Evolutionary conservation across 2,797 vertebrate species (phyloP).

Genomic region (Sylvilagus floridanus): DNA sequence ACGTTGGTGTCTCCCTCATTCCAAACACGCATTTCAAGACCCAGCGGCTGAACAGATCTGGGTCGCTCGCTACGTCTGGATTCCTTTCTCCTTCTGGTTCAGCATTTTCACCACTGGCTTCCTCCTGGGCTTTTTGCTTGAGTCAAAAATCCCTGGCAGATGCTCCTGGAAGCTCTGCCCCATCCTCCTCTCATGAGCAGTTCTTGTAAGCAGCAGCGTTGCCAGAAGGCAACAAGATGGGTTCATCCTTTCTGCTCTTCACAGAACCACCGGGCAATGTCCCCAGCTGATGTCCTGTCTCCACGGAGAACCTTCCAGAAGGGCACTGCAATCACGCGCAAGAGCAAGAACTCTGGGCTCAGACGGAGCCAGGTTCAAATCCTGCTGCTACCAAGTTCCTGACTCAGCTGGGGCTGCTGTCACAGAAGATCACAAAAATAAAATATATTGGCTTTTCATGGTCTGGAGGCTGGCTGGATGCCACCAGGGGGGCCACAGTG

Average conservation of each 20-base stretch:
- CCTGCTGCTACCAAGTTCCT: neutral
- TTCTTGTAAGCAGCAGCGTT: neutral
- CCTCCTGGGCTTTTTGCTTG: neutral
- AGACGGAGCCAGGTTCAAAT: neutral
- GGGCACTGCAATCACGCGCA: neutral
- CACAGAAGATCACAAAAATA: neutral
- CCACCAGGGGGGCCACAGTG: neutral
- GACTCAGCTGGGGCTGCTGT: neutral
- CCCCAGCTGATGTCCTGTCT: fast-evolving
- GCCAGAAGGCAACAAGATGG: neutral
- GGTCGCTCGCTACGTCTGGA: neutral
- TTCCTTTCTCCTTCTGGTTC: neutral
- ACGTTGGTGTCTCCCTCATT: neutral
- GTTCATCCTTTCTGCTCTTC: neutral
- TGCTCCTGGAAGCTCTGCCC: neutral
- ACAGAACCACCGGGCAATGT: fast-evolving
- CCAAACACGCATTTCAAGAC: neutral
- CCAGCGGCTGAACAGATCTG: neutral
- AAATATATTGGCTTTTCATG: neutral
- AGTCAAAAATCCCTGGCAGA: neutral
- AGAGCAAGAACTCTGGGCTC: neutral
- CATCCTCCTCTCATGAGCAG: fast-evolving
- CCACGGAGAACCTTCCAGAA: neutral
- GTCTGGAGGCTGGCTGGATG: neutral
- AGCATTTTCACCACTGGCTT: neutral